phyloP scores from a whole-genome alignment of 2,797 vertebrate species.

The Ctenochaetus hawaiiensis region DNA sequence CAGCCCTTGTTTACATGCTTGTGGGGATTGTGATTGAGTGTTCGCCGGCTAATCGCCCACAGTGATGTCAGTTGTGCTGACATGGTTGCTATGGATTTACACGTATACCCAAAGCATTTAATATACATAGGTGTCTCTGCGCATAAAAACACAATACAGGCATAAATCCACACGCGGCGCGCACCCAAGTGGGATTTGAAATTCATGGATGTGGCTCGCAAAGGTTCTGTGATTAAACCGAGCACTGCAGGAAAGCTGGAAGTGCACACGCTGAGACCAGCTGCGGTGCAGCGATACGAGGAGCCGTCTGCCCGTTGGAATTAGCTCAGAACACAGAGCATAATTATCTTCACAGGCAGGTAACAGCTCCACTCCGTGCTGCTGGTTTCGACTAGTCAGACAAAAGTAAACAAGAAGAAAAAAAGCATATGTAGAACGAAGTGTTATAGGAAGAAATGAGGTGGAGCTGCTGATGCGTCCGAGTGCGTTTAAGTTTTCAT shows the following conservation, averaged over 20 bases:
- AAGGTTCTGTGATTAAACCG: constrained; percentile 62
- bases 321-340: constrained; percentile 60
- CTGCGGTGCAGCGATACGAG: constrained; percentile 68
- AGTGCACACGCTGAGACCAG: constrained; percentile 46
- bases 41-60: constrained; percentile 59
- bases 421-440: neutral
- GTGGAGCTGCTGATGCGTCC: neutral
- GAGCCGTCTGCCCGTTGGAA: constrained; percentile 52
- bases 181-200: constrained; percentile 44
- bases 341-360: constrained; percentile 67
- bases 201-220: constrained; percentile 48
- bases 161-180: constrained; percentile 22
- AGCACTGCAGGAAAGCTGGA: constrained; percentile 49
- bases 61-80: constrained; percentile 53
- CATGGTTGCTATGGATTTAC: constrained; percentile 55
- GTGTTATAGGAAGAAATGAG: constrained; percentile 6
- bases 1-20: constrained; percentile 76
- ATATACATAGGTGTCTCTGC: constrained; percentile 43
- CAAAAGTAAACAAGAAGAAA: constrained; percentile 25
- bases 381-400: constrained; percentile 16
- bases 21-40: constrained; percentile 74
- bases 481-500: neutral
- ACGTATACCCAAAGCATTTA: constrained; percentile 49
- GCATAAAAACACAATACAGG: constrained; percentile 46
- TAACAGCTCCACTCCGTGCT: constrained; percentile 39